A percentile compares a stretch with the other conserved stretches of the same genome.
Conservation (phyloP, 2,113 vertebrate species). For the Passer montanus region DNA sequence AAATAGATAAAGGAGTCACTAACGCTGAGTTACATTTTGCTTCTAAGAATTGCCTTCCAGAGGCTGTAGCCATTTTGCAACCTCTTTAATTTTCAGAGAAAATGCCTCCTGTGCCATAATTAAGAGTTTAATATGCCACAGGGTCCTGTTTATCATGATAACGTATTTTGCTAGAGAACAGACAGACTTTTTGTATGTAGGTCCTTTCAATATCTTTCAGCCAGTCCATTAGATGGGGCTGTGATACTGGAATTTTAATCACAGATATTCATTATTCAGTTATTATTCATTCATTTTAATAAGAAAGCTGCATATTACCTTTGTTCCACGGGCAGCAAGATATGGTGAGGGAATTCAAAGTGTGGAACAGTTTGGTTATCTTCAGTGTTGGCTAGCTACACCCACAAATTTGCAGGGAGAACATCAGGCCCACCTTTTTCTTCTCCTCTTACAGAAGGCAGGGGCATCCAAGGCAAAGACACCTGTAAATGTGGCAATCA, state of each 20-base stretch:
- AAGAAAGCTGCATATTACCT: not conserved
- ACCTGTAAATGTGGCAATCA: not conserved
- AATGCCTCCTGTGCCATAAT: slow-evolving; percentile 23
- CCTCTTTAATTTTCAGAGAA: slow-evolving; percentile 45
- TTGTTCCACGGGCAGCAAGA: not conserved
- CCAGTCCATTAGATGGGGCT: slow-evolving; percentile 68
- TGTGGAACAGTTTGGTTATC: not conserved
- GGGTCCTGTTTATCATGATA: slow-evolving; percentile 23
- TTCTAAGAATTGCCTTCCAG: slow-evolving; percentile 16
- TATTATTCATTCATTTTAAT: slow-evolving; percentile 25
- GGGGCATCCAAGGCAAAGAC: not conserved
- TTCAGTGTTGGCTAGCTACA: not conserved
- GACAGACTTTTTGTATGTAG: not conserved
- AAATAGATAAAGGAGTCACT: slow-evolving; percentile 38
- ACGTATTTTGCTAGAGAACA: not conserved
- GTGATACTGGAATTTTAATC: slow-evolving; percentile 55
- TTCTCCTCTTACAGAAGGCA: not conserved
- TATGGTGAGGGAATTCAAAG: not conserved
- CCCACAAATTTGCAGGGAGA: not conserved
- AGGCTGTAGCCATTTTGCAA: slow-evolving; percentile 31
- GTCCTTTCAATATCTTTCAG: slow-evolving; percentile 25
- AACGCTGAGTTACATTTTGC: not conserved
- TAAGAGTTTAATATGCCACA: not conserved
- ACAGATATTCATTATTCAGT: not conserved
- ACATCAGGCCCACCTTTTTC: not conserved